Percentiles rank a stretch among this genome's conserved stretches.
Conservation (phyloP, 53 echinoderm and acorn worm species). For the Pentamera pediparva region DNA sequence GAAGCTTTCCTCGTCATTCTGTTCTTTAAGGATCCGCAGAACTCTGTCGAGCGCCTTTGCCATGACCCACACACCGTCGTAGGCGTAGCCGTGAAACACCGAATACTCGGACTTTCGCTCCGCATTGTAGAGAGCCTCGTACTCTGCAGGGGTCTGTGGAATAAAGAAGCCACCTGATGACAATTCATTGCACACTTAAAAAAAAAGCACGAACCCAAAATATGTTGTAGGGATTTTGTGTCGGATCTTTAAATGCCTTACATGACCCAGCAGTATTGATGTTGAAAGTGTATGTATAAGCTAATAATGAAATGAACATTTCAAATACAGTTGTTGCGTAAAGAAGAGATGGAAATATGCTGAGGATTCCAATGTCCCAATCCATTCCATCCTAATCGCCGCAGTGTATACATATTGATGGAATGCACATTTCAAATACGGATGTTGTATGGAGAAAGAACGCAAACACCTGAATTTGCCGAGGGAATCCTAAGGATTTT, state of each 20-base stretch:
- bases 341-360: too few relatives aligned
- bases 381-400: too few relatives aligned
- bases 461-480: too few relatives aligned
- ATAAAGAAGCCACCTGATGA: background rate
- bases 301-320: too few relatives aligned
- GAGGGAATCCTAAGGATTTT: too few relatives aligned
- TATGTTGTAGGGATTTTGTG: background rate
- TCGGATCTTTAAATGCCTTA: background rate
- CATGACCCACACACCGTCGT: slow-evolving; percentile 98
- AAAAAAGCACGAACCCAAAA: background rate
- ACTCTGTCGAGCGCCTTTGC: slow-evolving; percentile 77
- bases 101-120: slow-evolving; percentile 47
- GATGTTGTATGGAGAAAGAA: too few relatives aligned
- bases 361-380: too few relatives aligned
- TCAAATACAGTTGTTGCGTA: too few relatives aligned
- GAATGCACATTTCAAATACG: too few relatives aligned
- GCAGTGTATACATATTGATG: too few relatives aligned
- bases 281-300: too few relatives aligned
- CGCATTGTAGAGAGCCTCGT: slow-evolving; percentile 55
- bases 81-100: slow-evolving; percentile 88
- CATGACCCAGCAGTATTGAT: too few relatives aligned
- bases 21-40: slow-evolving; percentile 39
- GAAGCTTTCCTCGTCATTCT: slow-evolving; percentile 43
- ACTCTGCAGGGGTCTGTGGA: slow-evolving; percentile 65
- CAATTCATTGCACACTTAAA: background rate